These are phyloP conservation scores for Siderastrea siderea DNA, from an alignment of 92 coral and sea anemone genomes.

Conservation along the genomic window DNA sequence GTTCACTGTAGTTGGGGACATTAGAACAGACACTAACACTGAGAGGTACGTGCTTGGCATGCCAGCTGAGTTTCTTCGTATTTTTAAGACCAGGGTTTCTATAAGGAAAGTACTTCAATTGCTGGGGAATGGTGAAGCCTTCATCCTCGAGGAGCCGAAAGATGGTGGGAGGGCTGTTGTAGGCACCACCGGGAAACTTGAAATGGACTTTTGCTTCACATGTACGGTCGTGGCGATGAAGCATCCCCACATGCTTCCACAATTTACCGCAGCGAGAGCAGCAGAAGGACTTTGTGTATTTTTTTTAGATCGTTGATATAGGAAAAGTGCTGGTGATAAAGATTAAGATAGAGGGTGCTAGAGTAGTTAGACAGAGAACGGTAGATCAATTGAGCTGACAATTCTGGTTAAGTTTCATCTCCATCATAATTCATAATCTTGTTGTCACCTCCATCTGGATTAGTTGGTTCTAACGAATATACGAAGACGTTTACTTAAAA, in stretches of 20 bases:
- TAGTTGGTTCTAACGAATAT: slow-evolving; percentile 30
- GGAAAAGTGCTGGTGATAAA: slow-evolving; percentile 27
- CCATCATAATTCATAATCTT: background rate
- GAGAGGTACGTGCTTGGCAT: slow-evolving; percentile 53
- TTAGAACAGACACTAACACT: slow-evolving; percentile 58
- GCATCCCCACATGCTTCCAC: slow-evolving; percentile 44
- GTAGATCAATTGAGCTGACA: slow-evolving; percentile 25
- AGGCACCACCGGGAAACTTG: slow-evolving; percentile 60
- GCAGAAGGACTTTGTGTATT: slow-evolving; percentile 46
- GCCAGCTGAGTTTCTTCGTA: slow-evolving; percentile 54
- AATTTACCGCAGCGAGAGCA: slow-evolving; percentile 59
- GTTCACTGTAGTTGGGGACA: slow-evolving; percentile 39
- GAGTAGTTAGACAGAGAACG: slow-evolving; percentile 37
- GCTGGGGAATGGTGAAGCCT: slow-evolving; percentile 36
- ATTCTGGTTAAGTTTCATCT: background rate
- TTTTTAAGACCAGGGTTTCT: background rate
- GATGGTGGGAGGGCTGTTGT: slow-evolving; percentile 24
- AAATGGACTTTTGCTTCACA: slow-evolving; percentile 50
- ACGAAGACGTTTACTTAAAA: slow-evolving; percentile 56
- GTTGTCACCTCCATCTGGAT: slow-evolving; percentile 11
- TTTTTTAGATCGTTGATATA: slow-evolving; percentile 34
- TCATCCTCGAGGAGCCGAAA: slow-evolving; percentile 46
- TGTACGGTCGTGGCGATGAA: slow-evolving; percentile 48
- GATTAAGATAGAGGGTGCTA: slow-evolving; percentile 49
- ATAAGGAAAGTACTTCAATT: slow-evolving; percentile 34